Conservation (phyloP, 2,797 vertebrate species). For the Tinamus major region DNA sequence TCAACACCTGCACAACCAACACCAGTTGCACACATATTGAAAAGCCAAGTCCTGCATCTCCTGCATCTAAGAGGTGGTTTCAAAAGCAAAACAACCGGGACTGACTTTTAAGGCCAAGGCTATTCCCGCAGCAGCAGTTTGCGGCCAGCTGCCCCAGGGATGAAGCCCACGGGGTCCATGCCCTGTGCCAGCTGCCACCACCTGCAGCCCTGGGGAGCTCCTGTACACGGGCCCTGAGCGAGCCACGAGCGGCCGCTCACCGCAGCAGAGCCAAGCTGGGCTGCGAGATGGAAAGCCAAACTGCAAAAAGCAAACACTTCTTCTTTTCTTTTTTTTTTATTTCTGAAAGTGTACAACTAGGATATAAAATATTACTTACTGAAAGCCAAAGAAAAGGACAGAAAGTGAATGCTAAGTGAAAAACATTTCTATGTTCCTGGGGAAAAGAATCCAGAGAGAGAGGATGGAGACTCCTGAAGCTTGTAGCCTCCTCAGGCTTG, state of each 20-base stretch:
- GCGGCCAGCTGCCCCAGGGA: neutral
- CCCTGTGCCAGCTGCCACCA: neutral
- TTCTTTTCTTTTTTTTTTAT: neutral
- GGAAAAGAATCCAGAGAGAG: neutral
- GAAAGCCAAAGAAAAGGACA: conserved; percentile 21
- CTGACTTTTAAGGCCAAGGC: neutral
- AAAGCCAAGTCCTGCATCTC: neutral
- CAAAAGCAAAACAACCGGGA: neutral
- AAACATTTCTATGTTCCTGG: neutral
- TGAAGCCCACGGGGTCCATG: neutral
- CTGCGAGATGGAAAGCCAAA: neutral
- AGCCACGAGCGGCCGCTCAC: neutral
- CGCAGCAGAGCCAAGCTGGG: neutral
- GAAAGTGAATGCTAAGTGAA: conserved; percentile 10
- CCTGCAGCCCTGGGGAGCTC: neutral
- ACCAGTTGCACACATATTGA: neutral
- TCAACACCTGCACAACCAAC: neutral
- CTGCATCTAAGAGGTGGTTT: neutral
- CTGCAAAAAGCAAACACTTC: neutral
- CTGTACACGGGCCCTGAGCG: neutral
- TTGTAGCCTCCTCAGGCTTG: neutral
- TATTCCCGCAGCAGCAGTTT: neutral
- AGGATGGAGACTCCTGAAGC: neutral
- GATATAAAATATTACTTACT: conserved; percentile 21
- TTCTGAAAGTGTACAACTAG: conserved; percentile 3